A percentile compares a stretch with the other conserved stretches of the same genome.
phyloP scores from a whole-genome alignment of 2,797 vertebrate species.

The Muraenolepis orangiensis region DNA sequence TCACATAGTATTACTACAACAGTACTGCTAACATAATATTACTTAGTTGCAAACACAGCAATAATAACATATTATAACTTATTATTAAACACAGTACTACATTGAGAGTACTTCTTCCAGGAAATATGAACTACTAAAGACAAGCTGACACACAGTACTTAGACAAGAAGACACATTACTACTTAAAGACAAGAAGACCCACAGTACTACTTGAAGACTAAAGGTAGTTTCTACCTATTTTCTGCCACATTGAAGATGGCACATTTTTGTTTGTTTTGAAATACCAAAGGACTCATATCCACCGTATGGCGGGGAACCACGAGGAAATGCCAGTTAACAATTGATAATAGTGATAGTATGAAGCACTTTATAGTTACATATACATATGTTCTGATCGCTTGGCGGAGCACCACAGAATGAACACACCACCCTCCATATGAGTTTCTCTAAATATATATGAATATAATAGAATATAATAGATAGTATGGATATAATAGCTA shows the following conservation, averaged over 20 bases:
- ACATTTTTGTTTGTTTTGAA: slow-evolving; percentile 11
- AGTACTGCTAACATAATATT: not conserved
- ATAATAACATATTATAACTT: not conserved
- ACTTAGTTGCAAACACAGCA: not conserved
- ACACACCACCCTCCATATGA: too few species aligned
- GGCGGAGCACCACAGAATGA: not conserved
- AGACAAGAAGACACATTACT: too few species aligned
- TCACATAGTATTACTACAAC: not conserved
- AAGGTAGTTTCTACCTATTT: too few species aligned
- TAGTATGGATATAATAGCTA: too few species aligned
- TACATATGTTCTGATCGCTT: not conserved
- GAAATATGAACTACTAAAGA: not conserved
- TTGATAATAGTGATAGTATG: not conserved
- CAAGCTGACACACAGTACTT: too few species aligned
- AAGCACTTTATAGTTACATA: not conserved
- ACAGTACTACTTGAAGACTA: not conserved
- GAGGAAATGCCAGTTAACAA: not conserved
- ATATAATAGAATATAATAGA: not conserved
- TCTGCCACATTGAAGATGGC: slow-evolving; percentile 22
- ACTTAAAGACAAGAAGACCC: too few species aligned
- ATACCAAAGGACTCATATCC: not conserved
- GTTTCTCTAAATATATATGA: too few species aligned
- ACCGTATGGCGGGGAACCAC: not conserved
- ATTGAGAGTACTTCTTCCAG: too few species aligned
- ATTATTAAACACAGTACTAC: too few species aligned